Conservation (phyloP, 2,113 vertebrate species). For the Pygathrix nemaeus region DNA sequence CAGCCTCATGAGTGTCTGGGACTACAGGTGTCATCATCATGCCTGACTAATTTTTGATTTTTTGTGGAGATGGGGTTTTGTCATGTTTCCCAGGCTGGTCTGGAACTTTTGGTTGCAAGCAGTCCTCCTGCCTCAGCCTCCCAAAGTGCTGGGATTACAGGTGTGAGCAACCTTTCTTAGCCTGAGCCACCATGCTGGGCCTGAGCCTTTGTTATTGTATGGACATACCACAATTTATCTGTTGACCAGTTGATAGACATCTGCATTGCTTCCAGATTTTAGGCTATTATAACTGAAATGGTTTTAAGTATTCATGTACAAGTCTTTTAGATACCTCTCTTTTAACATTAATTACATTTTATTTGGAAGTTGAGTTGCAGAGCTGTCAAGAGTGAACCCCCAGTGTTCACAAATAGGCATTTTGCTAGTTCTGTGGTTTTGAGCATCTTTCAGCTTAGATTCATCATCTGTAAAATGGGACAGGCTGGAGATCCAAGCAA, state of each 20-base stretch:
- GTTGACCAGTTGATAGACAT: not conserved
- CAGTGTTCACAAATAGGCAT: not conserved
- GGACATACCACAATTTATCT: not conserved
- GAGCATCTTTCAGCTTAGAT: not conserved
- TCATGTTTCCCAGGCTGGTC: no score
- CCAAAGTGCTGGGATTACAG: no score
- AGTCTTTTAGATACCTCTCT: slow-evolving; percentile 31
- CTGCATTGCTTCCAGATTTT: slow-evolving; percentile 37
- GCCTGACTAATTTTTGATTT: no score
- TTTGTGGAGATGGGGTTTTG: no score
- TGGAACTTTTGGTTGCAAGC: no score
- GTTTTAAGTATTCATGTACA: not conserved
- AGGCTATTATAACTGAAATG: slow-evolving; percentile 14
- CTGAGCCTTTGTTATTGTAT: not conserved
- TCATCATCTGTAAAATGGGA: not conserved
- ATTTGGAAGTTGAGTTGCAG: not conserved
- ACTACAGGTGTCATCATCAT: no score
- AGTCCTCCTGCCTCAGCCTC: no score
- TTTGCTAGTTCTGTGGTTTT: slow-evolving; percentile 4
- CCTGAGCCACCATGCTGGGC: no score
- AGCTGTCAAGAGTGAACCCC: not conserved
- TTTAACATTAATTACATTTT: slow-evolving; percentile 19
- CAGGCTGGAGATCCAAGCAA: not conserved
- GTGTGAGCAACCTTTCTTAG: no score
- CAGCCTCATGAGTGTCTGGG: no score